Base-by-base conservation (phyloP, 2,888 invertebrate species). In the Melinaea menophilus region DNA sequence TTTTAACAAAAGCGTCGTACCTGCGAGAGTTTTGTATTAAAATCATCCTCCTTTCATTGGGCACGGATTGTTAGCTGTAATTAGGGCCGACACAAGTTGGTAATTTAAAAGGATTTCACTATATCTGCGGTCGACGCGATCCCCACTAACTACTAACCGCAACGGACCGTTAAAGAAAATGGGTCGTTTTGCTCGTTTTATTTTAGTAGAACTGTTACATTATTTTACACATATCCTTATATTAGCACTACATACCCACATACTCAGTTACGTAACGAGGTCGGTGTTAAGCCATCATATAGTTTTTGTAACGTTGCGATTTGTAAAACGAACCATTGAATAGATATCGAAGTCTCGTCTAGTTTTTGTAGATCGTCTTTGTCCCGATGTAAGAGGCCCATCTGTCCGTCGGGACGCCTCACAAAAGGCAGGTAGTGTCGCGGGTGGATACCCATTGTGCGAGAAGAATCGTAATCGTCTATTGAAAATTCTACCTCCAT, bases 361-460 rank as follows among this genome's bases (percentile, higher is more conserved):
- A 58, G 41, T 65, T 66, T 69, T 71, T 72, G 70, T 68, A 66
- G 61, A 61, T 63, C 68, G 62, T 66, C 71, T 72, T 73, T 73
- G 70, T 69, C 62, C 69, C 68, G 67, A 60, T 71, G 66, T 69
- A 72, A 22, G 22, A 22, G 22, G 22, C 22, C 22, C 80, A 80
- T 77, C 76, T 81, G 80, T 69, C 75, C 72, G 67, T 65, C 70
- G 71, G 71, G 72, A 72, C 72, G 64, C 68, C 61, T 68, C 68
- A 74, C 76, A 75, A 80, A 75, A 75, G 75, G 72, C 78, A 78
- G 77, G 79, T 76, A 79, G 75, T 61, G 63, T 67, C 66, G 66
- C 69, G 66, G 65, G 69, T 59, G 62, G 65, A 65, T 63, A 55
- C 62, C 68, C 61, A 70, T 74, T 73, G 73, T 73, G 69, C 57